Evolutionary conservation across 2,797 vertebrate genomes (phyloP), one percentile per base, ranked within the genome.

Genomic region (Xenopus petersii): DNA sequence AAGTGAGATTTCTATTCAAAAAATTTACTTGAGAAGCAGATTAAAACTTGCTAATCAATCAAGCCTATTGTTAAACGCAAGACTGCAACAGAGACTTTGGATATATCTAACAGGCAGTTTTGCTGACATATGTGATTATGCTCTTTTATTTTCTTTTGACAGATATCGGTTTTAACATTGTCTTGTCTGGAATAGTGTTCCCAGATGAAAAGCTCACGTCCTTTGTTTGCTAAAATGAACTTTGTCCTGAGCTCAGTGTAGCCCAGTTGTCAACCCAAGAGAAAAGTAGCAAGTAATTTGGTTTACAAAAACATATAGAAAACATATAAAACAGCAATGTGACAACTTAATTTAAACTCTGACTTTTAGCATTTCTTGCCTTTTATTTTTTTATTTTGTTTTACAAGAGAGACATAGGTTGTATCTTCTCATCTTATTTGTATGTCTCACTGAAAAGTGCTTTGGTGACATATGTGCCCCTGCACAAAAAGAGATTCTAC

Each of bases 1-100:
- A 16, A 75, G 66, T n/a, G 26, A 64, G 67, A 49, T n/a, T 21
- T 64, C 49, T 30, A 71, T 71, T 61, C 33, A 17, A 26, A 30
- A 17, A 46, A 8, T 33, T 47, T 33, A 61, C 21, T 33, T 67
- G 64, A 51, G 33, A 60, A 56, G 12, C 7, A 56, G 54, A 15
- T 16, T 56, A 16, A 56, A 60, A 10, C 72, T 48, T 65, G 42
- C 67, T 58, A 33, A 64, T 70, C 48, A 70, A 65, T 49, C 7
- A 2, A 36, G 33, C 21, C 61, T 42, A 63, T 75, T 75, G 67
- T 75, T 67, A 47, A 59, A 15, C 17, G 30, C 64, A 8, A 64
- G 67, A 64, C 63, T 48, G 70, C 10, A 64, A 59, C 59, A 42
- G 36, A 42, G 36, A 42, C 58, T 59, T 64, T 68, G 59, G 62